A percentile compares a stretch with the other conserved stretches of the same genome.
Conservation (phyloP, 2,888 invertebrate species). For the Serripes groenlandicus region DNA sequence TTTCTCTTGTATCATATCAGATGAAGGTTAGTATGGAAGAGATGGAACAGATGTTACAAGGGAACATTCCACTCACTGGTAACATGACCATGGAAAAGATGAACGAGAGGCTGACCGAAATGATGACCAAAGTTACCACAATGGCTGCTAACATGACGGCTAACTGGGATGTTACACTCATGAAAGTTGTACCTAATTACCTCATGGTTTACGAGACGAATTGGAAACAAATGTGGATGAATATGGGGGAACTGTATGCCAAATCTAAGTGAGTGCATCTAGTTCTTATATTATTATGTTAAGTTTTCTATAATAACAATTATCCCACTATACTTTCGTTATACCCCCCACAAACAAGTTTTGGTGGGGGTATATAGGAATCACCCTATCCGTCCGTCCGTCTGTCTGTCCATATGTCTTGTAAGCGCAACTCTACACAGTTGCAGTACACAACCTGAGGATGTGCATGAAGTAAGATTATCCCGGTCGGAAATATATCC, state of each 20-base stretch:
- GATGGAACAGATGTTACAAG: constrained; percentile 45
- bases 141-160: neutral
- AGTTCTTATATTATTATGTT: too few relatives aligned
- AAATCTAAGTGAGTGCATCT: constrained; percentile 20
- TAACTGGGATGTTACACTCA: neutral
- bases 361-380: too few relatives aligned
- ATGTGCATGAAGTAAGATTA: too few relatives aligned
- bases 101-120: constrained; percentile 25
- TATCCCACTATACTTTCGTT: too few relatives aligned
- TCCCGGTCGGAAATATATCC: too few relatives aligned
- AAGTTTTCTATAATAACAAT: too few relatives aligned
- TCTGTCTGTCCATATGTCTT: too few relatives aligned
- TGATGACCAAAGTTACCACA: neutral
- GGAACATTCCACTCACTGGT: constrained; percentile 2
- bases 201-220: neutral
- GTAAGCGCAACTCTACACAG: too few relatives aligned
- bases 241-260: neutral
- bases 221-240: constrained; percentile 25
- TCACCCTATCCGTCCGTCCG: too few relatives aligned
- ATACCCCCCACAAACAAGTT: too few relatives aligned
- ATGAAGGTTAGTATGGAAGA: constrained; percentile 34
- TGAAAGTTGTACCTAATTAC: constrained; percentile 3
- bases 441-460: too few relatives aligned
- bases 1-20: too few relatives aligned
- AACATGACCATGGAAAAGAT: constrained; percentile 38